Evolutionary conservation across 1,140 invertebrate species (phyloP).

Genomic region (Hermetia illucens): DNA sequence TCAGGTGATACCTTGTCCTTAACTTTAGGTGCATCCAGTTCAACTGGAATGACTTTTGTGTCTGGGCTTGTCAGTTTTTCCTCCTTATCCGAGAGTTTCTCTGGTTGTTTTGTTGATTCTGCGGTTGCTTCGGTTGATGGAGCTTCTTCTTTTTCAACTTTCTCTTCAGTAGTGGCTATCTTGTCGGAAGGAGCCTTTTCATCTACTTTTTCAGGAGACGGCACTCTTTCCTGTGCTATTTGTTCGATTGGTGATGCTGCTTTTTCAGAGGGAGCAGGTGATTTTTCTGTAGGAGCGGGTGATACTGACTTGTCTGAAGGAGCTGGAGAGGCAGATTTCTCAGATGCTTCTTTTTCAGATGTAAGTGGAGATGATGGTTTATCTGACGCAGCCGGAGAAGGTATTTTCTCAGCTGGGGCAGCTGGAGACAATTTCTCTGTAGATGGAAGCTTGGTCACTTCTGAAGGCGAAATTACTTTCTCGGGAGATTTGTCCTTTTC

Average conservation of each 20-base stretch:
- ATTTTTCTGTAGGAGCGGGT: neutral
- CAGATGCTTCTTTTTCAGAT: no score
- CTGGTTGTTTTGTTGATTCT: neutral
- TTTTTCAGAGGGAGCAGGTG: neutral
- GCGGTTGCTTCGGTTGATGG: neutral
- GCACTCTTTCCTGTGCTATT: constrained; percentile 2
- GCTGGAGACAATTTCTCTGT: neutral
- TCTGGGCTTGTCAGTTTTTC: neutral
- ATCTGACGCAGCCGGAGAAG: neutral
- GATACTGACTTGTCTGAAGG: neutral
- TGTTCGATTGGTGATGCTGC: constrained; percentile 1
- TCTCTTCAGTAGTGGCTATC: neutral
- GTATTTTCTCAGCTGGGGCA: neutral
- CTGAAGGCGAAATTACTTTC: neutral
- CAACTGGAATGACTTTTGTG: neutral
- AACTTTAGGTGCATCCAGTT: neutral
- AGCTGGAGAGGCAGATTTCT: no score
- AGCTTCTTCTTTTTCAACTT: neutral
- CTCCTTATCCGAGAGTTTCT: neutral
- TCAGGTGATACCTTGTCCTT: neutral
- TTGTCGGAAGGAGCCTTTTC: constrained; percentile 3
- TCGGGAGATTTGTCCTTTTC: neutral
- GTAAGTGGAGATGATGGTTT: neutral
- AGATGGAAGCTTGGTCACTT: neutral
- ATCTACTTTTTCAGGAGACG: neutral